Conservation (phyloP, 2,113 vertebrate species). For the Pteruthius melanotis region DNA sequence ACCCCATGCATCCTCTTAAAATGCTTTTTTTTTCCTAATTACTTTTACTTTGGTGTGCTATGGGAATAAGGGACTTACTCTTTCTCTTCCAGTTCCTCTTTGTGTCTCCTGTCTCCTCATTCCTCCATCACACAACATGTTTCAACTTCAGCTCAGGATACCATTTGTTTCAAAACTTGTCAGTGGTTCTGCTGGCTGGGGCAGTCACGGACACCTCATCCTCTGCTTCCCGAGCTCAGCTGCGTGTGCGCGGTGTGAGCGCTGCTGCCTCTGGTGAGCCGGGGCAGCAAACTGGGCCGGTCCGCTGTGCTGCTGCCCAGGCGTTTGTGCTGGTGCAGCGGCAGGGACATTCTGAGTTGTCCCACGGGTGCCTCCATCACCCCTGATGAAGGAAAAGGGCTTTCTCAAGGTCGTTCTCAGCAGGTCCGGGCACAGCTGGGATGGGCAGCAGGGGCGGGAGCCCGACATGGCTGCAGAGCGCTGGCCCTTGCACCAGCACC, state of each 20-base stretch:
- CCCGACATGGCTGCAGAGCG: accelerated
- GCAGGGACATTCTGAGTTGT: background rate
- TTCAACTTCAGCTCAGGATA: background rate
- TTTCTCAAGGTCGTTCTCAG: background rate
- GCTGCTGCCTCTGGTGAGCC: background rate
- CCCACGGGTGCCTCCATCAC: accelerated
- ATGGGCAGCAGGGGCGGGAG: background rate
- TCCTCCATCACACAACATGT: background rate
- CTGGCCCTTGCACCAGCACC: background rate
- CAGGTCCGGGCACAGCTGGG: background rate
- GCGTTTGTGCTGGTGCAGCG: background rate
- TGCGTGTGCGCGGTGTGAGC: accelerated
- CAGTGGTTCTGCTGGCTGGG: background rate
- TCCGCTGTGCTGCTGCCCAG: background rate
- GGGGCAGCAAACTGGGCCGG: background rate
- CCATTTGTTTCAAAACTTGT: background rate
- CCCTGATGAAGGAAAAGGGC: background rate
- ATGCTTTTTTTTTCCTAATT: background rate
- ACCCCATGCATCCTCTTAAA: background rate
- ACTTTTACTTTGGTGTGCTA: background rate
- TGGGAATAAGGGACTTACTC: background rate
- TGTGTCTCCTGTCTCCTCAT: background rate
- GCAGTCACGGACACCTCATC: accelerated
- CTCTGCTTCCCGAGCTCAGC: accelerated
- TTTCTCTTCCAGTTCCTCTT: background rate